Conservation (phyloP, 2,888 invertebrate species). For the Melangyna quadrimaculata region DNA sequence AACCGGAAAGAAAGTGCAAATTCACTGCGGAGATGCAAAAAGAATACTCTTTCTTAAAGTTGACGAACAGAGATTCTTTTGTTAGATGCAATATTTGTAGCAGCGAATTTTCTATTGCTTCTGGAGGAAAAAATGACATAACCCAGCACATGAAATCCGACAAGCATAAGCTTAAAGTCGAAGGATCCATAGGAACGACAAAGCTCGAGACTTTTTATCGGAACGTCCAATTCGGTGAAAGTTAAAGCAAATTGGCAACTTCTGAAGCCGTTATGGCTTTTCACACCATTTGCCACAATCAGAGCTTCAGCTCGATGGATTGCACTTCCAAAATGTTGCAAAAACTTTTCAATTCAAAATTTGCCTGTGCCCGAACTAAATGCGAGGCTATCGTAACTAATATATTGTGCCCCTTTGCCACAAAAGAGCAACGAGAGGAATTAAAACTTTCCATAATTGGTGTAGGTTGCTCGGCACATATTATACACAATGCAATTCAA, state of each 20-base stretch:
- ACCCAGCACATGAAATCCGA: too few species aligned
- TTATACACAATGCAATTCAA: not conserved
- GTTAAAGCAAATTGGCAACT: not conserved
- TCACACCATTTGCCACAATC: not conserved
- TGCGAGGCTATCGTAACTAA: not conserved
- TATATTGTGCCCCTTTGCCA: not conserved
- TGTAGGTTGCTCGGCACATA: constrained; percentile 9
- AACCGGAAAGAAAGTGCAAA: not conserved
- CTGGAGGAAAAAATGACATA: not conserved
- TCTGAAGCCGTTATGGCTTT: not conserved
- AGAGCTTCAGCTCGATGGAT: not conserved
- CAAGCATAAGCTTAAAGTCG: not conserved
- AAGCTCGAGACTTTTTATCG: not conserved
- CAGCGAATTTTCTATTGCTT: constrained; percentile 23
- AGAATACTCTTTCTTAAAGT: not conserved
- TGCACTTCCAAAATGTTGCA: not conserved
- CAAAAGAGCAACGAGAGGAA: not conserved
- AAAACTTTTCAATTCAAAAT: not conserved
- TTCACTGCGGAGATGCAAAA: not conserved
- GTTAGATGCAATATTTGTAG: constrained; percentile 32
- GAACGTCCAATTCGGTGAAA: not conserved
- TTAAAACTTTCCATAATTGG: not conserved
- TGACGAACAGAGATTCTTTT: not conserved
- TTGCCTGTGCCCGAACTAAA: not conserved
- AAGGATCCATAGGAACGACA: not conserved